A percentile compares a stretch with the other conserved stretches of the same genome.
Conservation (phyloP, 2,797 vertebrate genomes). For the Diceros bicornis region DNA sequence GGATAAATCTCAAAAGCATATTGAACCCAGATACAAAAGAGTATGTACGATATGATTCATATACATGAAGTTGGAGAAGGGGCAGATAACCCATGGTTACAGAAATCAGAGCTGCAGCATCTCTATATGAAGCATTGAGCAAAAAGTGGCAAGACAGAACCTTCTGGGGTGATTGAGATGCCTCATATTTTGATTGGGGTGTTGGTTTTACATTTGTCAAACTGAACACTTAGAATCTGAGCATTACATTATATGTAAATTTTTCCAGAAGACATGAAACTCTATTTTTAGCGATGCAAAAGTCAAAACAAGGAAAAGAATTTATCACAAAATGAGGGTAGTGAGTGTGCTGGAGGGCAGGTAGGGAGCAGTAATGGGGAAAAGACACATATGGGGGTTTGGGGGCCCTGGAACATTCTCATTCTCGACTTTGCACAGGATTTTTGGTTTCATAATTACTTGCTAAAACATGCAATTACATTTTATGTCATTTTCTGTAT, state of each 20-base stretch:
- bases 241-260: too few relatives aligned
- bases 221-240: neutral
- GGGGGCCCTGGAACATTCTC: neutral
- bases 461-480: neutral
- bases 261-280: neutral
- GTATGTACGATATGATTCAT: neutral
- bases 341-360: too few relatives aligned
- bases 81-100: neutral
- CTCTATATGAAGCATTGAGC: neutral
- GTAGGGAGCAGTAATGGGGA: neutral
- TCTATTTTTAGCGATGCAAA: neutral
- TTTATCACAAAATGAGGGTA: neutral
- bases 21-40: too few relatives aligned
- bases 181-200: neutral
- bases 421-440: neutral
- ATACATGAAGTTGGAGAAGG: neutral
- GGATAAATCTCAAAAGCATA: too few relatives aligned
- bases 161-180: neutral
- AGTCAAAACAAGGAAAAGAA: neutral
- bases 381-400: too few relatives aligned
- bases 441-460: neutral
- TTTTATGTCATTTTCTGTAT: neutral
- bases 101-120: neutral
- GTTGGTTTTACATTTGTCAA: neutral
- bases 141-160: neutral